Percentiles rank a stretch among this genome's conserved stretches.
These are phyloP conservation scores for Philereme transversata DNA, from an alignment of 2,888 invertebrate species.

Conservation along the genomic window DNA sequence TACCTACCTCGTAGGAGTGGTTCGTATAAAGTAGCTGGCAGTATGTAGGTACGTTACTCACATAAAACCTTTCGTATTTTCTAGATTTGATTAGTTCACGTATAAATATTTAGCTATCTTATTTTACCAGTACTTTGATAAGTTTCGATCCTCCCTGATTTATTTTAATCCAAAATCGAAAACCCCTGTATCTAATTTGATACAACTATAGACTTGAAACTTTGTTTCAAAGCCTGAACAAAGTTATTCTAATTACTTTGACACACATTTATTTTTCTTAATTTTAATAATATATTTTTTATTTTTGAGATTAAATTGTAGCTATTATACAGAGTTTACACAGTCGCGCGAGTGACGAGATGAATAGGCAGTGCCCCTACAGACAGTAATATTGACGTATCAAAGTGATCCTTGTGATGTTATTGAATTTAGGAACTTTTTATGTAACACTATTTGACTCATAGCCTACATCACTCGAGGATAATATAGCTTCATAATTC, in stretches of 20 bases:
- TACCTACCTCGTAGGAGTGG: no score
- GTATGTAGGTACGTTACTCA: no score
- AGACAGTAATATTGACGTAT: no score
- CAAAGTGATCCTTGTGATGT: no score
- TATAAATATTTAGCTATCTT: conserved; percentile 18
- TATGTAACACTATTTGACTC: no score
- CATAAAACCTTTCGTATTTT: background rate
- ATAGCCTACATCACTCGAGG: no score
- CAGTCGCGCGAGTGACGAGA: no score
- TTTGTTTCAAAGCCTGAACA: conserved; percentile 29
- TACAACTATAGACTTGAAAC: conserved; percentile 32
- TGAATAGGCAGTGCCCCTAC: no score
- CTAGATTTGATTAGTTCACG: conserved; percentile 7
- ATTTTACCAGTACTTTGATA: conserved; percentile 23
- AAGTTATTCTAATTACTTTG: conserved; percentile 25
- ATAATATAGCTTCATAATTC: no score
- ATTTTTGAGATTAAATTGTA: background rate
- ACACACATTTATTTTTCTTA: conserved; percentile 20
- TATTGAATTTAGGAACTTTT: no score
- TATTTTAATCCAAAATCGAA: conserved; percentile 23
- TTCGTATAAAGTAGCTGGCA: no score
- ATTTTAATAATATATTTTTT: conserved; percentile 3
- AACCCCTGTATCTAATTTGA: conserved; percentile 30
- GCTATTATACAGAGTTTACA: background rate
- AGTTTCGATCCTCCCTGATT: conserved; percentile 18